These are phyloP conservation scores for Melanerpes formicivorus DNA, from an alignment of 2,113 vertebrate species.

Conservation along the genomic window DNA sequence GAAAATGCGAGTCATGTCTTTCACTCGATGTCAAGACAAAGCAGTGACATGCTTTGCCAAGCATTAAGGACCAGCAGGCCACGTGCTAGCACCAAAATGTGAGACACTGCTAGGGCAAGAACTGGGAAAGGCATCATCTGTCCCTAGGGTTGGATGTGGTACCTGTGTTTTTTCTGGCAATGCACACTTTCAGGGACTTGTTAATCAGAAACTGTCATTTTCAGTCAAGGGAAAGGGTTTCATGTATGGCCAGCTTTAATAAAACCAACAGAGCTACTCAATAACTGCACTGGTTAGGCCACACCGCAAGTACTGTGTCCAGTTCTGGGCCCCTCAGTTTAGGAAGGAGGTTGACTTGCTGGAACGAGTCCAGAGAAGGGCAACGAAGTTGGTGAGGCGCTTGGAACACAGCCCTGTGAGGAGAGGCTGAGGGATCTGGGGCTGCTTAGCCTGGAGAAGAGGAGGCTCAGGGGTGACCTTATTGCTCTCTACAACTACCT, in stretches of 20 bases:
- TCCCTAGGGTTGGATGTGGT: background rate
- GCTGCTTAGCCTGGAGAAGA: too few species aligned
- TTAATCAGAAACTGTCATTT: background rate
- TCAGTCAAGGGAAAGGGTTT: background rate
- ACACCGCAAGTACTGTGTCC: too few species aligned
- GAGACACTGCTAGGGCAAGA: background rate
- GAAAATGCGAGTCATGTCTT: background rate
- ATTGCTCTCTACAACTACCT: too few species aligned
- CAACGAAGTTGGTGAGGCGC: too few species aligned
- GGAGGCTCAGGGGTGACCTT: too few species aligned
- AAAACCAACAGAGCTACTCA: background rate
- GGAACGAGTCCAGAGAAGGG: too few species aligned
- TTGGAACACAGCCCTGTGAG: too few species aligned
- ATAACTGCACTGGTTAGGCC: background rate
- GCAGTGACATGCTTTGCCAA: background rate
- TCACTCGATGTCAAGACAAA: background rate
- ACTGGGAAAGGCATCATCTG: background rate
- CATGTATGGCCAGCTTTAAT: background rate
- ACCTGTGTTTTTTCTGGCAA: background rate
- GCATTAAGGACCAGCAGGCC: background rate
- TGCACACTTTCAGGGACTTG: background rate
- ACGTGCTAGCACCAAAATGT: accelerated
- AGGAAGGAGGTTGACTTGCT: too few species aligned
- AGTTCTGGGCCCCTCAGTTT: too few species aligned
- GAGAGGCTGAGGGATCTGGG: too few species aligned